Evolutionary conservation across 2,888 invertebrate genomes (phyloP).

Genomic region (Psylliodes chrysocephalus): DNA sequence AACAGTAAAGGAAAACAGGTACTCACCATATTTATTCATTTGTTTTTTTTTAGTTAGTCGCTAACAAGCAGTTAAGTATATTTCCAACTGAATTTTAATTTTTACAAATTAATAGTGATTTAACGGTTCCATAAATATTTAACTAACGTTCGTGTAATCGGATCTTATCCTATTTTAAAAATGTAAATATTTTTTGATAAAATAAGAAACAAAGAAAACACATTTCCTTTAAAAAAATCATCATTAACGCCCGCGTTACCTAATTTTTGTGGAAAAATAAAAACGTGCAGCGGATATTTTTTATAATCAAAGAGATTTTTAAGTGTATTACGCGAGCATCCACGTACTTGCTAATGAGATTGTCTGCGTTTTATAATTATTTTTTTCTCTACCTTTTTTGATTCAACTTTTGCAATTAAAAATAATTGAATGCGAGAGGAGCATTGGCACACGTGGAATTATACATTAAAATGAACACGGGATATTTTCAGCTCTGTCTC

Average conservation of each 20-base stretch:
- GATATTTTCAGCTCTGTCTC: not conserved
- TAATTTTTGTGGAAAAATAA: not conserved
- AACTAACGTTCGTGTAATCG: too few species aligned
- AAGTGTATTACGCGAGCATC: not conserved
- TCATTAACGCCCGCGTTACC: not conserved
- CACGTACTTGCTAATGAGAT: not conserved
- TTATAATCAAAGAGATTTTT: slow-evolving; percentile 4
- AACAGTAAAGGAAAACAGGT: too few species aligned
- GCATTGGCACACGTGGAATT: not conserved
- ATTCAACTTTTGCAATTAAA: not conserved
- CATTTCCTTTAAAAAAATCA: too few species aligned
- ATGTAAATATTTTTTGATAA: too few species aligned
- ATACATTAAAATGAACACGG: not conserved
- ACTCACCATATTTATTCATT: too few species aligned
- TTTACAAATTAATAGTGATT: too few species aligned
- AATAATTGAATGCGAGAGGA: slow-evolving; percentile 1
- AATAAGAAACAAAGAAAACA: too few species aligned
- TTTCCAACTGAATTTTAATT: too few species aligned
- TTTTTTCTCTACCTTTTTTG: not conserved
- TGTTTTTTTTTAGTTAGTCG: too few species aligned
- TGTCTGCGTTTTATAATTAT: not conserved
- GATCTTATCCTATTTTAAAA: too few species aligned
- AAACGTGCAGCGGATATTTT: not conserved
- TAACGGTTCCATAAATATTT: too few species aligned
- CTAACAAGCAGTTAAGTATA: too few species aligned